Conservation (phyloP, 2,888 invertebrate genomes). For the Cordilura impudica region DNA sequence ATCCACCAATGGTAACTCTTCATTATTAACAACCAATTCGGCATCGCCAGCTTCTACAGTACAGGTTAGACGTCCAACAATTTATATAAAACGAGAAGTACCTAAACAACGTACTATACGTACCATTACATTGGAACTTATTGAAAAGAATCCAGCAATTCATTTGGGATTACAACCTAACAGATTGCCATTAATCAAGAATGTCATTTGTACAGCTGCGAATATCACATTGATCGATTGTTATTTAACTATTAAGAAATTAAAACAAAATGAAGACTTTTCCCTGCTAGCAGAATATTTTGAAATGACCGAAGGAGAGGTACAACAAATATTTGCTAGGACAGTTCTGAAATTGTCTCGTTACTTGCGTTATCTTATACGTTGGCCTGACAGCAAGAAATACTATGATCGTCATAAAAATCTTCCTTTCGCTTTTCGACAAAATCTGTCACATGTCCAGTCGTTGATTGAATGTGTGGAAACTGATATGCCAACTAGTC, state of each 20-base stretch:
- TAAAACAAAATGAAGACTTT: constrained; percentile 75
- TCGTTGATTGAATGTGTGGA: constrained; percentile 77
- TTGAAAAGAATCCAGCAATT: constrained; percentile 72
- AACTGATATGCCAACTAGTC: constrained; percentile 71
- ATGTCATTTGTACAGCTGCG: constrained; percentile 71
- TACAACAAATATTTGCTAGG: constrained; percentile 72
- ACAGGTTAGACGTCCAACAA: constrained; percentile 70
- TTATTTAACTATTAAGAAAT: constrained; percentile 74
- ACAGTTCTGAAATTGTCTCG: constrained; percentile 72
- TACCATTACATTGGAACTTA: constrained; percentile 71
- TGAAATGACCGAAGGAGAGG: constrained; percentile 73
- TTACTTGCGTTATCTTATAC: constrained; percentile 73
- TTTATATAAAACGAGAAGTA: constrained; percentile 74
- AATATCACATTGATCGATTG: constrained; percentile 73
- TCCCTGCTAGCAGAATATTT: constrained; percentile 73
- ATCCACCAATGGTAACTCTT: constrained; percentile 65
- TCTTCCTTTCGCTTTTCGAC: constrained; percentile 74
- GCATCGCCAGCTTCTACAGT: constrained; percentile 51
- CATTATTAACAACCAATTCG: constrained; percentile 51
- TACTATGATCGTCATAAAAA: constrained; percentile 76
- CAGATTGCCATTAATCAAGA: constrained; percentile 72
- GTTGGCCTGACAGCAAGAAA: constrained; percentile 76
- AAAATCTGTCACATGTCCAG: constrained; percentile 75
- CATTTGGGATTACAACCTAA: constrained; percentile 71
- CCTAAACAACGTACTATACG: constrained; percentile 74